These are phyloP conservation scores for Sarcophaga subvicina DNA, from an alignment of 2,888 invertebrate species.

Conservation along the genomic window DNA sequence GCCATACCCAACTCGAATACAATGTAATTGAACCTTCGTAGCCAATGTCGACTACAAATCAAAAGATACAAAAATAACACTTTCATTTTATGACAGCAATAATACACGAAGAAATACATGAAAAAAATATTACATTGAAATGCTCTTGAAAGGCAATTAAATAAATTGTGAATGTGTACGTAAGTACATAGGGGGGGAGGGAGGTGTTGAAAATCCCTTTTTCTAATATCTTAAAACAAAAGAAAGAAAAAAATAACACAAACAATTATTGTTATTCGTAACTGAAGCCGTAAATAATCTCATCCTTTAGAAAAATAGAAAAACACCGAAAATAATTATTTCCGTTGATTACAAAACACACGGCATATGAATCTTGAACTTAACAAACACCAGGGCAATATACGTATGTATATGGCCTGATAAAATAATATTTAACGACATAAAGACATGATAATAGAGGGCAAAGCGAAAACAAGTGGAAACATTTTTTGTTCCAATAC, in stretches of 20 bases:
- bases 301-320: not conserved
- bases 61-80: not conserved
- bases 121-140: not conserved
- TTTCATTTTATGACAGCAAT: constrained; percentile 11
- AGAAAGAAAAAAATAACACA: no score
- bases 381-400: no score
- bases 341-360: constrained; percentile 3
- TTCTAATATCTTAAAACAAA: no score
- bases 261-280: no score
- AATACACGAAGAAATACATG: not conserved
- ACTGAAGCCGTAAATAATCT: not conserved
- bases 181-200: no score
- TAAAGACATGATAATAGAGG: no score
- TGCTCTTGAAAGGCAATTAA: not conserved
- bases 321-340: not conserved
- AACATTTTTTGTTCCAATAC: no score
- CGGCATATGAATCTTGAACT: not conserved
- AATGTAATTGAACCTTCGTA: not conserved
- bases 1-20: not conserved
- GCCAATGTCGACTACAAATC: not conserved
- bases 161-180: no score
- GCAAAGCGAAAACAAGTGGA: no score
- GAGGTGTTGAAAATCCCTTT: no score
- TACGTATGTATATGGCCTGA: no score
- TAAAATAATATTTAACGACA: no score